Conservation (phyloP, 1,140 invertebrate genomes). For the Meloidogyne exigua region DNA sequence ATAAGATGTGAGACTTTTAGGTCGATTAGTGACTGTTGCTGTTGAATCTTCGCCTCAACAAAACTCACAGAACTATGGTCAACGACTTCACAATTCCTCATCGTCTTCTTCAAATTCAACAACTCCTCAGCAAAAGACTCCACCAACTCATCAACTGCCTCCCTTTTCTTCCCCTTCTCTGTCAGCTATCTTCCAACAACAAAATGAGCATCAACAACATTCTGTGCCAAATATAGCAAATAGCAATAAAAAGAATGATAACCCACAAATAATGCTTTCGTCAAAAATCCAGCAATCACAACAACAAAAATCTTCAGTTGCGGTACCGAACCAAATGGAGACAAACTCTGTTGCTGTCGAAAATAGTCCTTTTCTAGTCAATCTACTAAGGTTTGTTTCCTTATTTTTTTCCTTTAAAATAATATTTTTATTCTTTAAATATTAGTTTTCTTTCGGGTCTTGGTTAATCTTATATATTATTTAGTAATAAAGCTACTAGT, state of each 20-base stretch:
- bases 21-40: background rate
- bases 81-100: background rate
- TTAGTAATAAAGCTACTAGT: background rate
- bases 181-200: background rate
- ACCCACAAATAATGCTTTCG: slow-evolving; percentile 5
- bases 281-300: background rate
- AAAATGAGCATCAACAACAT: background rate
- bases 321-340: background rate
- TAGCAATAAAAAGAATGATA: slow-evolving; percentile 7
- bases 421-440: too few relatives aligned
- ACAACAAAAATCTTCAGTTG: background rate
- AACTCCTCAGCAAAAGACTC: background rate
- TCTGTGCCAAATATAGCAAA: slow-evolving; percentile 4
- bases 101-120: slow-evolving; percentile 1
- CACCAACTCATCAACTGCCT: background rate
- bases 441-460: too few relatives aligned
- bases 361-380: slow-evolving; percentile 34
- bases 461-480: background rate
- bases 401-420: background rate
- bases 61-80: background rate
- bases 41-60: background rate
- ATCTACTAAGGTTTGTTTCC: slow-evolving; percentile 28
- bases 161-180: background rate
- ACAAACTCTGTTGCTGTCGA: slow-evolving; percentile 7
- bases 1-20: background rate